Evolutionary conservation across 2,888 invertebrate genomes (phyloP).

Genomic region (Limnephilus marmoratus): DNA sequence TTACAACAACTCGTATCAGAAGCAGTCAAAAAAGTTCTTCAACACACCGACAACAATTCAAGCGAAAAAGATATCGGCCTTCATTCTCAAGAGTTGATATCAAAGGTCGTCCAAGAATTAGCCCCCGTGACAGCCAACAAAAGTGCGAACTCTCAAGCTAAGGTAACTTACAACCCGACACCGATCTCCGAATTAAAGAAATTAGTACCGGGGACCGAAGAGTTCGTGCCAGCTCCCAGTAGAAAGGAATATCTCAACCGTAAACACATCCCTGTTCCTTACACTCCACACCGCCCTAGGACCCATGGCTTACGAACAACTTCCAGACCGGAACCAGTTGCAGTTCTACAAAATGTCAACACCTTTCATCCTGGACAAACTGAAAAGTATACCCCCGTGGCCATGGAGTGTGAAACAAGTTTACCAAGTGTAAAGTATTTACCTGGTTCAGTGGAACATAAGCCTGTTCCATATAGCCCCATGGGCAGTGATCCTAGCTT

Average conservation of each 20-base stretch:
- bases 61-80: slow-evolving; percentile 64
- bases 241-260: slow-evolving; percentile 70
- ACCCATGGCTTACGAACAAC: slow-evolving; percentile 51
- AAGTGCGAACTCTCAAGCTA: slow-evolving; percentile 66
- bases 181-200: slow-evolving; percentile 80
- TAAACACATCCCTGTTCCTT: slow-evolving; percentile 76
- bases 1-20: slow-evolving; percentile 79
- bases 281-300: slow-evolving; percentile 75
- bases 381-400: slow-evolving; percentile 52
- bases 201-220: slow-evolving; percentile 69
- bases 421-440: slow-evolving; percentile 44
- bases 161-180: slow-evolving; percentile 80
- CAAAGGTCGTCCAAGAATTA: slow-evolving; percentile 70
- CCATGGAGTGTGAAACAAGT: slow-evolving; percentile 38
- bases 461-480: slow-evolving; percentile 58
- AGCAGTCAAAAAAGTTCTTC: slow-evolving; percentile 73
- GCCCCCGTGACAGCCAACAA: slow-evolving; percentile 41
- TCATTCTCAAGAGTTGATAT: slow-evolving; percentile 73
- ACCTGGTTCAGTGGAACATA: slow-evolving; percentile 52
- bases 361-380: slow-evolving; percentile 18
- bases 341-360: background rate
- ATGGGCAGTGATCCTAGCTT: slow-evolving; percentile 12
- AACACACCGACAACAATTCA: slow-evolving; percentile 41
- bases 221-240: slow-evolving; percentile 68
- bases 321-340: slow-evolving; percentile 21